These are phyloP conservation scores for Bostrychus sinensis DNA, from an alignment of 2,113 vertebrate genomes.

Conservation along the genomic window DNA sequence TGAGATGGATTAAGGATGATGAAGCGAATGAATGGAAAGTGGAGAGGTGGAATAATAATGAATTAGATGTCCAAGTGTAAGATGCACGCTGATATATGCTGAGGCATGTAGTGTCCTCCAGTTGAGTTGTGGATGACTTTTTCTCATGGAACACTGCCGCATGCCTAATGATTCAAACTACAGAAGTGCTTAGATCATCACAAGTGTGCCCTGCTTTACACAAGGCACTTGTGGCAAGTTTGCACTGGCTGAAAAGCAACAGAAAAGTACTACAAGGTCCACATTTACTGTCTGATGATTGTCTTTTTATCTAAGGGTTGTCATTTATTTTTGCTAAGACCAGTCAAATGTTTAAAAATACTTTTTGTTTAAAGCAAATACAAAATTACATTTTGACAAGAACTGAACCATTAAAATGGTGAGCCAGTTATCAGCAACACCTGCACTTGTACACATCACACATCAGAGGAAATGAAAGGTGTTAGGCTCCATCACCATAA, in stretches of 20 bases:
- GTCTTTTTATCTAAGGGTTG: too few relatives aligned
- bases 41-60: conserved; percentile 40
- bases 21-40: conserved; percentile 23
- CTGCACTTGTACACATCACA: background rate
- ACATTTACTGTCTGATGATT: too few relatives aligned
- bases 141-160: conserved; percentile 44
- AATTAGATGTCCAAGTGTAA: conserved; percentile 21
- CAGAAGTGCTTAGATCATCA: conserved; percentile 70
- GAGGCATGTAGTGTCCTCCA: conserved; percentile 51
- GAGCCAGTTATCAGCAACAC: background rate
- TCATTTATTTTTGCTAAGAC: too few relatives aligned
- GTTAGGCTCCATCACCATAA: background rate
- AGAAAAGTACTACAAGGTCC: conserved; percentile 9
- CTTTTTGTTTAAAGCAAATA: too few relatives aligned
- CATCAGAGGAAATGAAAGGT: background rate
- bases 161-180: conserved; percentile 62
- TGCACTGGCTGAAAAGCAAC: conserved; percentile 32
- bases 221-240: conserved; percentile 51
- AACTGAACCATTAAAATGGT: background rate
- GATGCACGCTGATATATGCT: conserved; percentile 52
- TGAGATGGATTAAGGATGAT: conserved; percentile 41
- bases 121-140: conserved; percentile 52
- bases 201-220: conserved; percentile 57
- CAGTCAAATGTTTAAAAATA: too few relatives aligned
- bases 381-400: too few relatives aligned